Base-by-base conservation (phyloP, 92 coral and sea anemone species). In the Paragorgia papillata region DNA sequence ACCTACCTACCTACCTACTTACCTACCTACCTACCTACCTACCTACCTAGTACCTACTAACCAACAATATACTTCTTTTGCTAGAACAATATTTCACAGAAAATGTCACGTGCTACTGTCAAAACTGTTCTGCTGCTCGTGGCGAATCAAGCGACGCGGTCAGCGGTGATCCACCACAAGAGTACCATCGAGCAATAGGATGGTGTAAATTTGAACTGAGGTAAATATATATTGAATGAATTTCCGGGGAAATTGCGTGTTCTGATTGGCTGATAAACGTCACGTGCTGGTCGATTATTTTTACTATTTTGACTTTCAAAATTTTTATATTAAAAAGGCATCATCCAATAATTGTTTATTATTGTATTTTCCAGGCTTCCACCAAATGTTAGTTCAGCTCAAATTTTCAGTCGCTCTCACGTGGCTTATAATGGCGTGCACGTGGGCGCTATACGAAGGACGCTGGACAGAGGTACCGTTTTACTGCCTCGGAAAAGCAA, bases 191-290 rank as follows among this genome's bases (percentile, higher is more conserved):
- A 49, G 95, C 98, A 2, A 57, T 82, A 1, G 98, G 97, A 32
- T 94, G 98, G 98, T 94, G 97, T 78, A 96, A 94, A 88, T 94
- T 94, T 82, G 98, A 89, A 17, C 55, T 94, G 35, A 93, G 97
- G 98, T 94, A 67, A 81, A 83, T 69, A 69, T 37, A 37, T 37
- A 4, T 37, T 37, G n/a, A n/a, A n/a, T n/a, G n/a, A n/a, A n/a
- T n/a, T n/a, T n/a, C n/a, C n/a, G n/a, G n/a, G n/a, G n/a, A n/a
- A n/a, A n/a, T n/a, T n/a, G n/a, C n/a, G n/a, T n/a, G n/a, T n/a
- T n/a, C n/a, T n/a, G n/a, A n/a, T n/a, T n/a, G n/a, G n/a, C n/a
- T n/a, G n/a, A n/a, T n/a, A n/a, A n/a, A n/a, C n/a, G n/a, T n/a
- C n/a, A n/a, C n/a, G n/a, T n/a, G n/a, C n/a, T n/a, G n/a, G n/a